phyloP scores from a whole-genome alignment of 2,797 vertebrate genomes.

The Melanotaenia maccullochi region DNA sequence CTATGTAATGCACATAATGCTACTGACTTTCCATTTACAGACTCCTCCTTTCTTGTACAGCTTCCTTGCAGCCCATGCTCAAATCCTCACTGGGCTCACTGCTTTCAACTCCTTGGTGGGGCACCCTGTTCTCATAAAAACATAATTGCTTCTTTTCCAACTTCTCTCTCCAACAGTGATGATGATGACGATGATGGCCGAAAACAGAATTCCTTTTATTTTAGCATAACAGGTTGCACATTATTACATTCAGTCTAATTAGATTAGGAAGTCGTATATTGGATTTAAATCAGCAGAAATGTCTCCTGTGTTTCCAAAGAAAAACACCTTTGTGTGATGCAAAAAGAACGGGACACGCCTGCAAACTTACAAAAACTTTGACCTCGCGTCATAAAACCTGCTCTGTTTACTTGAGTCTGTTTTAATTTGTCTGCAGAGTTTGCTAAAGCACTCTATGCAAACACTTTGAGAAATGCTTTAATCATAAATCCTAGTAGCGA shows the following conservation, averaged over 20 bases:
- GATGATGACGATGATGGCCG: conserved; percentile 5
- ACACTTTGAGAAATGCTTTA: conserved; percentile 8
- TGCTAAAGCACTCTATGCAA: conserved; percentile 10
- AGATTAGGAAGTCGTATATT: conserved; percentile 10
- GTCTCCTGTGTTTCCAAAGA: conserved; percentile 8
- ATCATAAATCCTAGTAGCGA: conserved; percentile 29
- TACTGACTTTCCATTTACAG: no score
- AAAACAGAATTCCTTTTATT: conserved; percentile 14
- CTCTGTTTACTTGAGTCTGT: conserved; percentile 17
- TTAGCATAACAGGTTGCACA: conserved; percentile 1
- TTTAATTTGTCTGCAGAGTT: conserved; percentile 19
- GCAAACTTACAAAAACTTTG: not conserved
- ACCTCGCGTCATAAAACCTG: conserved; percentile 3
- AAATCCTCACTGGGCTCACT: not conserved
- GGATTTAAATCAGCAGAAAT: conserved; percentile 5
- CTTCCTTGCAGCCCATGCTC: no score
- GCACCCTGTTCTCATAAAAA: no score
- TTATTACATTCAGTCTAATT: not conserved
- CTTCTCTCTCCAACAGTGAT: not conserved
- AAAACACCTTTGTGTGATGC: conserved; percentile 21
- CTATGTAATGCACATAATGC: no score
- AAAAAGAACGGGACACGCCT: not conserved
- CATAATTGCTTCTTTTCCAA: no score
- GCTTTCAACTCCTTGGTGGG: not conserved
- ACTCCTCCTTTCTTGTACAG: no score